phyloP scores from a whole-genome alignment of 1,140 invertebrate genomes.

The Aporrectodea caliginosa region DNA sequence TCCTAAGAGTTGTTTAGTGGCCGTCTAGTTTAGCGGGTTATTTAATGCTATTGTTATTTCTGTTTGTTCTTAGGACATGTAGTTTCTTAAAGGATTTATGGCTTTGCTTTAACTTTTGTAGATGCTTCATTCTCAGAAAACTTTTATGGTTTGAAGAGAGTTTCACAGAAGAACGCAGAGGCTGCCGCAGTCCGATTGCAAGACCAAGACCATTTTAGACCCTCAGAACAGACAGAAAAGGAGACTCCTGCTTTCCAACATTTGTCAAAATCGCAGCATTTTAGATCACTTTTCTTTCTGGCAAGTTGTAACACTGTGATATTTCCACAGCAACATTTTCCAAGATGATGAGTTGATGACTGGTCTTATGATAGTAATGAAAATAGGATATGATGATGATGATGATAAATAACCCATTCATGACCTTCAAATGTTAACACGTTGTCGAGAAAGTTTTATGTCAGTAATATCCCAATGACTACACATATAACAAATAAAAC shows the following conservation, averaged over 20 bases:
- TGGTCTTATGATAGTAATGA: not conserved
- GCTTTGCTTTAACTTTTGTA: not conserved
- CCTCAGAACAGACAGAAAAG: not conserved
- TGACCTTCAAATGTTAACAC: not conserved
- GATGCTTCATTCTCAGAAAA: not conserved
- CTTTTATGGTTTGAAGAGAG: not conserved
- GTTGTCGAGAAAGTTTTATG: not conserved
- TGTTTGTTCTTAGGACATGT: too few species aligned
- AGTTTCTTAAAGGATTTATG: too few species aligned
- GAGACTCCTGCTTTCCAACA: not conserved
- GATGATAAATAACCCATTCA: not conserved
- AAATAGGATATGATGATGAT: not conserved
- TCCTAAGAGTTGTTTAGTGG: too few species aligned
- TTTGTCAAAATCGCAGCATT: not conserved
- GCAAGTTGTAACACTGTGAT: not conserved
- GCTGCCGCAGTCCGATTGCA: not conserved
- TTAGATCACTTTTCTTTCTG: not conserved
- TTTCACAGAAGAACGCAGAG: not conserved
- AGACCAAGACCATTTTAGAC: not conserved
- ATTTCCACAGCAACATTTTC: not conserved
- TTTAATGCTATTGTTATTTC: too few species aligned
- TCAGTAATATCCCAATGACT: not conserved
- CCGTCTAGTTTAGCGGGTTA: too few species aligned
- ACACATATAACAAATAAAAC: not conserved
- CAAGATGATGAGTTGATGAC: not conserved